Evolutionary conservation across 2,797 vertebrate genomes (phyloP), one percentile per base, ranked within the genome.

Genomic region (Calcarius lapponicus): DNA sequence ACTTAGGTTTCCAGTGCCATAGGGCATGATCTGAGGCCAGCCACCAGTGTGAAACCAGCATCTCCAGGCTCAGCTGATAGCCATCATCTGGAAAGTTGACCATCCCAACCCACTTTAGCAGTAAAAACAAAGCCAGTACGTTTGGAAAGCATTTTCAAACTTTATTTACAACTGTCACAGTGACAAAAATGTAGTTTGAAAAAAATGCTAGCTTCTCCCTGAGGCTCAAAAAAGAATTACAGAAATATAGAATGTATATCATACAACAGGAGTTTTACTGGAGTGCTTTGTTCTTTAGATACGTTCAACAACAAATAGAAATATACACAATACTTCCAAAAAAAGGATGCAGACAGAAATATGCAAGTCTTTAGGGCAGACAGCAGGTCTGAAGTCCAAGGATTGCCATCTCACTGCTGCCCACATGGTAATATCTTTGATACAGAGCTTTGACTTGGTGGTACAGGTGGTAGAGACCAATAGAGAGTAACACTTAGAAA

Each of bases 91-190:
- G 17, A 76, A 80, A 25, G 26, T 0, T 22, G 36, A 73, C 26
- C 62, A 80, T 28, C 70, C 69, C 66, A 45, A 54, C 45, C 56
- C 13, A 8, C 34, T 85, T 12, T 4, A 0, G 1, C 54, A 93
- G 40, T 17, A 69, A 54, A 89, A 83, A 81, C 78, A 70, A 95
- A 90, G 61, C 62, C 92, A 96, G 79, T 88, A 86, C 57, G 61
- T 97, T 96, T 98, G 98, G 98, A 98, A 99, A 99, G 98, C 98
- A 99, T 98, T 99, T 98, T 99, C 98, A 98, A 99, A 99, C 98
- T 99, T 99, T 99, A 99, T 99, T 99, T 99, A 99, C 99, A 99
- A 98, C 98, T 98, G 98, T 97, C 98, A 98, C 97, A 97, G 97
- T 98, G 98, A 99, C 98, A 98, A 98, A 99, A 97, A 98, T 98